These are phyloP conservation scores for Apostichopus parvimensis DNA, from an alignment of 35 echinoderm and acorn worm species.

Conservation along the genomic window DNA sequence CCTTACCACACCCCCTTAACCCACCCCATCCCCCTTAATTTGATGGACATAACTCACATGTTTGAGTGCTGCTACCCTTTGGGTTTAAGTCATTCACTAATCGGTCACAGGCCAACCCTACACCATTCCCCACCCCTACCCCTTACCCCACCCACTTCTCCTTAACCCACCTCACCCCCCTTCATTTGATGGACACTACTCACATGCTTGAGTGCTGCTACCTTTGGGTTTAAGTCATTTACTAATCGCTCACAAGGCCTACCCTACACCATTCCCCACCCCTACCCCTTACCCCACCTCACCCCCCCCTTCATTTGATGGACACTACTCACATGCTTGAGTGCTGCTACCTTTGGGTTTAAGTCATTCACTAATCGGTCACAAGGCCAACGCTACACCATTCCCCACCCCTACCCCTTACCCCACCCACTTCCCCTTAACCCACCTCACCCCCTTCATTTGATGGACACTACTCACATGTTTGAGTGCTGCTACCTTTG, in stretches of 20 bases:
- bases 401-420: too few relatives aligned
- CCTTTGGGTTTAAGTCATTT: conserved; percentile 46
- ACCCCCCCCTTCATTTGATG: too few relatives aligned
- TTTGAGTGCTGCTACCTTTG: conserved; percentile 60
- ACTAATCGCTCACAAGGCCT: neutral
- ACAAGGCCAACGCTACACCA: neutral
- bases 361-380: conserved; percentile 40
- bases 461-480: conserved; percentile 29
- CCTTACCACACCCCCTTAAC: too few relatives aligned
- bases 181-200: neutral
- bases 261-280: too few relatives aligned
- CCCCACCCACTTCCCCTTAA: too few relatives aligned
- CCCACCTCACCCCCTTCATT: too few relatives aligned
- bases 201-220: conserved; percentile 56
- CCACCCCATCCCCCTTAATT: too few relatives aligned
- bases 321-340: conserved; percentile 53
- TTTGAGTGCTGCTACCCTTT: conserved; percentile 61
- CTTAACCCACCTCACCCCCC: too few relatives aligned
- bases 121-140: too few relatives aligned
- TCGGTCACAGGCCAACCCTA: neutral
- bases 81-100: conserved; percentile 34
- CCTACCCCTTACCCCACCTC: too few relatives aligned
- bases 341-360: conserved; percentile 52
- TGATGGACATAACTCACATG: conserved; percentile 25
- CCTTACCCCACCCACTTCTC: too few relatives aligned